Conservation (phyloP, 2,888 invertebrate species). For the Agrochola lota region DNA sequence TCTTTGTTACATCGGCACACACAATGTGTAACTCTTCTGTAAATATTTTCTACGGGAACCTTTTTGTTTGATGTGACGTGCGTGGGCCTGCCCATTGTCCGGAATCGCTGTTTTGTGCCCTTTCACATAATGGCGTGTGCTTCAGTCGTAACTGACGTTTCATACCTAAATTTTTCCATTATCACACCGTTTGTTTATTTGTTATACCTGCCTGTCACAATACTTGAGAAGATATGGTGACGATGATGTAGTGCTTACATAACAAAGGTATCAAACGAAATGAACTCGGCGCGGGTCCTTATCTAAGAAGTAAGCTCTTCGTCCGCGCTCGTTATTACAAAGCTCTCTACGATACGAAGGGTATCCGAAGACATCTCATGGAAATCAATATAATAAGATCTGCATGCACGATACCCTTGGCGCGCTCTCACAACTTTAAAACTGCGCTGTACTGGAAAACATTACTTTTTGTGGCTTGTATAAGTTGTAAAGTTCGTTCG, state of each 20-base stretch:
- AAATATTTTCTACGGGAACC: constrained; percentile 73
- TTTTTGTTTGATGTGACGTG: constrained; percentile 77
- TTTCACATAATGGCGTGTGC: constrained; percentile 71
- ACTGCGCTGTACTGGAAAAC: constrained; percentile 33
- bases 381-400: constrained; percentile 64
- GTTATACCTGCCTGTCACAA: constrained; percentile 42
- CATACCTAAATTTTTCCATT: constrained; percentile 63
- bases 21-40: constrained; percentile 74
- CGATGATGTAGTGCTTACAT: constrained; percentile 33
- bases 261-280: constrained; percentile 42
- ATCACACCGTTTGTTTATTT: constrained; percentile 55
- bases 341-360: constrained; percentile 45
- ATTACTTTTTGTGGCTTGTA: constrained; percentile 50
- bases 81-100: constrained; percentile 77
- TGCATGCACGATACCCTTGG: constrained; percentile 55
- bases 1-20: constrained; percentile 73
- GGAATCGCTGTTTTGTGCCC: constrained; percentile 69
- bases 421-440: constrained; percentile 42
- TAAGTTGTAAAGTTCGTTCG: constrained; percentile 46
- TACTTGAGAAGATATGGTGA: constrained; percentile 24
- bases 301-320: constrained; percentile 28
- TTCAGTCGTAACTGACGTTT: constrained; percentile 63
- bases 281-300: constrained; percentile 22
- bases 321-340: constrained; percentile 44
- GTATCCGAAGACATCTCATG: constrained; percentile 47